Evolutionary conservation across 2,797 vertebrate species (phyloP), one percentile per base, ranked within the genome.

Genomic region (Alauda arvensis): DNA sequence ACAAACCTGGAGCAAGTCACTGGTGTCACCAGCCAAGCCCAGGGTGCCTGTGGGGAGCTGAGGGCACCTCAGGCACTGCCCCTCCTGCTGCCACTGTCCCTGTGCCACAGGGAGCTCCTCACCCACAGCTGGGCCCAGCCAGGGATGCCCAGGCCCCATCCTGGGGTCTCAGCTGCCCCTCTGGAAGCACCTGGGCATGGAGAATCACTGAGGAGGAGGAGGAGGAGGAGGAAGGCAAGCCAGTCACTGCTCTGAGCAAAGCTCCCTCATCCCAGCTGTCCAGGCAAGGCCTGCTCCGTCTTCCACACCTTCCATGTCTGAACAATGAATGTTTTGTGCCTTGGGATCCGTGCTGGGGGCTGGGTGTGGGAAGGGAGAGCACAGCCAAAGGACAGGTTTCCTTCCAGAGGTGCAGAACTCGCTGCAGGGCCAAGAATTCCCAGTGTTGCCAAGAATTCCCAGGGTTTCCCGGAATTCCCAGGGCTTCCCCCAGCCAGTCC

Each of bases 291-390:
- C 67, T 57, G 76, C 69, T 60, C 85, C 29, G 1, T 18, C 83
- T 78, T 28, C 45, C 1, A 0, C 40, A 26, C 89, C 67, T 51
- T 52, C 76, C 48, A 0, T 2, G 6, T 46, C 46, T 15, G 18
- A 52, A 8, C 20, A 13, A 29, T 16, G 77, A 83, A 77, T 69
- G 87, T 85, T 85, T 16, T 34, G 67, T 79, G 71, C 75, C 78
- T 14, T 39, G 67, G 48, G 31, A 5, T 24, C 71, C 8, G 0
- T 2, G 24, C 11, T 14, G 86, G 39, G 39, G 19, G 14, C 56
- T 45, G 63, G 24, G 18, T 7, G 45, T 63, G 72, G 62, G 63
- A 31, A 40, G 49, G 70, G 42, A 33, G 11, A 5, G 85, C 67
- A 15, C 66, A 65, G 71, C 89, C 55, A 1, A 34, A 55, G 68